phyloP scores from a whole-genome alignment of 2,888 invertebrate species.

The Ecliptopera silaceata region DNA sequence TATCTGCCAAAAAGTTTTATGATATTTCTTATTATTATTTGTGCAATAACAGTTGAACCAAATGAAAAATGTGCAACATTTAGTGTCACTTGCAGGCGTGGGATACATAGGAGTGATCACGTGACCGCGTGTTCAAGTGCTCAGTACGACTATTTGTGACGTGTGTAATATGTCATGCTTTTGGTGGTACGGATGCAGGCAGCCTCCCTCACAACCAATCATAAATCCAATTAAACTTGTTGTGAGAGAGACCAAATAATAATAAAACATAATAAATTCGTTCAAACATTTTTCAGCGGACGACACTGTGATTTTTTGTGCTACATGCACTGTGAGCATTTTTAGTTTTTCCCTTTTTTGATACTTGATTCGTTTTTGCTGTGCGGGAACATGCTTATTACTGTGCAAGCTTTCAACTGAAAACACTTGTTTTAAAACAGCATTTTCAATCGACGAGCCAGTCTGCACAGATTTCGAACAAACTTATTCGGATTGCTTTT shows the following conservation, averaged over 20 bases:
- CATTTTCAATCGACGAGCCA: conserved; percentile 48
- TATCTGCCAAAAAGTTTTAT: background rate
- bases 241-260: conserved; percentile 56
- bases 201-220: conserved; percentile 57
- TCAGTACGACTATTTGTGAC: conserved; percentile 51
- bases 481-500: conserved; percentile 15
- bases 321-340: conserved; percentile 74
- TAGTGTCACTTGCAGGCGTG: conserved; percentile 30
- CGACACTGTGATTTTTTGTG: conserved; percentile 72
- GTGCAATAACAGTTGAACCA: conserved; percentile 28
- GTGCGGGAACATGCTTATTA: conserved; percentile 64
- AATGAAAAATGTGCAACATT: conserved; percentile 37
- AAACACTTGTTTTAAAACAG: conserved; percentile 38
- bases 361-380: conserved; percentile 19
- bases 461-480: conserved; percentile 7
- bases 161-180: conserved; percentile 72
- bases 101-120: conserved; percentile 36
- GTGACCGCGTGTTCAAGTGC: conserved; percentile 55
- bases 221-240: conserved; percentile 35
- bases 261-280: conserved; percentile 56
- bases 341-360: conserved; percentile 36
- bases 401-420: conserved; percentile 55
- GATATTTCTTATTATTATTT: background rate
- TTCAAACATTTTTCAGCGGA: conserved; percentile 62
- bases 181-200: conserved; percentile 80